These are phyloP conservation scores for Aphaenogaster rudis DNA, from an alignment of 1,140 invertebrate genomes.

Conservation along the genomic window DNA sequence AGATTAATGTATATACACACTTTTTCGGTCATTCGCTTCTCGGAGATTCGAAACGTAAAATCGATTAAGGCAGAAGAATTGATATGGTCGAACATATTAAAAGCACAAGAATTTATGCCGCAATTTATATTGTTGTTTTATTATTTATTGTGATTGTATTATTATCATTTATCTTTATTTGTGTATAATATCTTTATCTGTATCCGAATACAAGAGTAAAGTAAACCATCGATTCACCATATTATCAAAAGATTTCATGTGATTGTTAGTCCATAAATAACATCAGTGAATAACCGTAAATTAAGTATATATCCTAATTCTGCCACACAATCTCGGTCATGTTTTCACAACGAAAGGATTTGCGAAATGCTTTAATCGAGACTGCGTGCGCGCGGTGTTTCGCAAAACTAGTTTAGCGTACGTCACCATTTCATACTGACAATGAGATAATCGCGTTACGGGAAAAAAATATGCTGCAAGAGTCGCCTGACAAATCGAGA, in stretches of 20 bases:
- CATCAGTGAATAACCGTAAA: conserved; percentile 3
- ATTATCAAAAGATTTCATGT: background rate
- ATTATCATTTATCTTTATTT: background rate
- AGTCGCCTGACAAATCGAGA: background rate
- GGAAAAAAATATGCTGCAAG: conserved; percentile 9
- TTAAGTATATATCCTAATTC: conserved; percentile 37
- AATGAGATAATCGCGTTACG: conserved; percentile 32
- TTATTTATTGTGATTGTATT: background rate
- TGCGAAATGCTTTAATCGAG: background rate
- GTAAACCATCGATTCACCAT: background rate
- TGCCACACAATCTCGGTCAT: conserved; percentile 1
- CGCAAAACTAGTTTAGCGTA: conserved; percentile 35
- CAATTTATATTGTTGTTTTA: background rate
- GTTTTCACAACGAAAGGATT: conserved; percentile 22
- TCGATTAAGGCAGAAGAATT: background rate
- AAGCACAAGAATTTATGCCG: background rate
- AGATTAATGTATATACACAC: background rate
- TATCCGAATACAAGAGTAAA: background rate
- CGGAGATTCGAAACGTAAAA: background rate
- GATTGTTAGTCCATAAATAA: conserved; percentile 11
- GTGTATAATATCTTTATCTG: background rate
- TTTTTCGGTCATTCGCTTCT: background rate
- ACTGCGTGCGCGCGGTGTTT: background rate
- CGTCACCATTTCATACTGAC: background rate
- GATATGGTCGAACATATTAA: background rate